A percentile compares a stretch with the other conserved stretches of the same genome.
These are phyloP conservation scores for Spodoptera picta DNA, from an alignment of 2,888 invertebrate genomes.

Conservation along the genomic window DNA sequence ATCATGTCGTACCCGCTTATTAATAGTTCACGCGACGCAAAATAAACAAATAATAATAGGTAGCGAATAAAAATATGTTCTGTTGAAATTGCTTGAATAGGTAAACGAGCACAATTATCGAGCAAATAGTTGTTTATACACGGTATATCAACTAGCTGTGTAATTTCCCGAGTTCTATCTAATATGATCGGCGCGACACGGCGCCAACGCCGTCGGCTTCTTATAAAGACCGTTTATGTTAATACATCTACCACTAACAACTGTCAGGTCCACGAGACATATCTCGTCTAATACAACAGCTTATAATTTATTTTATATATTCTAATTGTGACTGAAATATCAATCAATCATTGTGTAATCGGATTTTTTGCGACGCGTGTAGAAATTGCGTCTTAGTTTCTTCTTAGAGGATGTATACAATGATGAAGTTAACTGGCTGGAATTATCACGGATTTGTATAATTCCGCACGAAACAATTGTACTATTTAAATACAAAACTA, in stretches of 20 bases:
- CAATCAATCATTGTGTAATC: slow-evolving; percentile 73
- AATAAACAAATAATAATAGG: slow-evolving; percentile 61
- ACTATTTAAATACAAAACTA: too few relatives aligned
- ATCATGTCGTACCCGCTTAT: slow-evolving; percentile 56
- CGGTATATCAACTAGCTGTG: slow-evolving; percentile 79
- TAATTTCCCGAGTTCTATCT: slow-evolving; percentile 84
- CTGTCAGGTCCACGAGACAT: slow-evolving; percentile 53
- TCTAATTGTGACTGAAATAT: slow-evolving; percentile 76
- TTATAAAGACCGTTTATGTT: slow-evolving; percentile 82
- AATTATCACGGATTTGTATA: too few relatives aligned
- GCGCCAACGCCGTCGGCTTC: slow-evolving; percentile 84
- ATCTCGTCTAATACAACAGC: slow-evolving; percentile 73
- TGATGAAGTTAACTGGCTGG: slow-evolving; percentile 31
- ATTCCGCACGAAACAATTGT: too few relatives aligned
- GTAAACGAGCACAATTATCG: slow-evolving; percentile 80
- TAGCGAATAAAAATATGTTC: slow-evolving; percentile 63
- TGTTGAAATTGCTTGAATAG: slow-evolving; percentile 69
- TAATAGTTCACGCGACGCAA: slow-evolving; percentile 56
- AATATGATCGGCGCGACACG: slow-evolving; percentile 81
- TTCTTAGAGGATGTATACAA: slow-evolving; percentile 39
- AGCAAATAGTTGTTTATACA: slow-evolving; percentile 79
- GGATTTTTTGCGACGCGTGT: slow-evolving; percentile 62
- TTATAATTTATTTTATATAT: slow-evolving; percentile 83
- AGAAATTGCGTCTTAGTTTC: slow-evolving; percentile 48
- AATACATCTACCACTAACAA: slow-evolving; percentile 75